phyloP scores from a whole-genome alignment of 2,113 vertebrate species.

The Channa maculata region DNA sequence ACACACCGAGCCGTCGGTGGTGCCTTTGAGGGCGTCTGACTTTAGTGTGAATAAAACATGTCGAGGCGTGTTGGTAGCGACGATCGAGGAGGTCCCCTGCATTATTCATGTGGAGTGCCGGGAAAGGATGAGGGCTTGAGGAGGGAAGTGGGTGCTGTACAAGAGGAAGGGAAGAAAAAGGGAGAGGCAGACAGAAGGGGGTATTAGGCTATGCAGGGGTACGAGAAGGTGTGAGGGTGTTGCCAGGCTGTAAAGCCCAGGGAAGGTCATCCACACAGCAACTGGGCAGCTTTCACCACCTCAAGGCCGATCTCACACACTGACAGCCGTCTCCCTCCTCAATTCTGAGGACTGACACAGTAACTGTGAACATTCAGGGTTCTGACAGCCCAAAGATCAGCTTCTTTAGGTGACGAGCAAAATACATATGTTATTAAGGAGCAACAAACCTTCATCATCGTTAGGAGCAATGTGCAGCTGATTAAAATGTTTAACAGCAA shows the following conservation, averaged over 20 bases:
- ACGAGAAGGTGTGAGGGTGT: slow-evolving; percentile 62
- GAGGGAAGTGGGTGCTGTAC: background rate
- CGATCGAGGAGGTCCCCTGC: slow-evolving; percentile 69
- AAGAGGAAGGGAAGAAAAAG: slow-evolving; percentile 19
- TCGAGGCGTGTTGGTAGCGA: slow-evolving; percentile 69
- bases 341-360: background rate
- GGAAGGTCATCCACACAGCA: slow-evolving; percentile 39
- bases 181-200: background rate
- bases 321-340: background rate
- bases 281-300: slow-evolving; percentile 36
- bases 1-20: slow-evolving; percentile 27
- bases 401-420: background rate
- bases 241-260: slow-evolving; percentile 58
- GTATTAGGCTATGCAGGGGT: slow-evolving; percentile 19
- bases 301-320: slow-evolving; percentile 12
- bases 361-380: background rate
- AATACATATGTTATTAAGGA: background rate
- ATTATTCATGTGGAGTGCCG: slow-evolving; percentile 79
- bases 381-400: slow-evolving; percentile 1
- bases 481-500: slow-evolving; percentile 38
- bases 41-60: slow-evolving; percentile 83
- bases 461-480: slow-evolving; percentile 1
- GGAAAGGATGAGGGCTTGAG: slow-evolving; percentile 36
- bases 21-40: slow-evolving; percentile 54
- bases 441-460: slow-evolving; percentile 7